Conservation (phyloP, 2,888 invertebrate species). For the Siphlonurus alternatus region DNA sequence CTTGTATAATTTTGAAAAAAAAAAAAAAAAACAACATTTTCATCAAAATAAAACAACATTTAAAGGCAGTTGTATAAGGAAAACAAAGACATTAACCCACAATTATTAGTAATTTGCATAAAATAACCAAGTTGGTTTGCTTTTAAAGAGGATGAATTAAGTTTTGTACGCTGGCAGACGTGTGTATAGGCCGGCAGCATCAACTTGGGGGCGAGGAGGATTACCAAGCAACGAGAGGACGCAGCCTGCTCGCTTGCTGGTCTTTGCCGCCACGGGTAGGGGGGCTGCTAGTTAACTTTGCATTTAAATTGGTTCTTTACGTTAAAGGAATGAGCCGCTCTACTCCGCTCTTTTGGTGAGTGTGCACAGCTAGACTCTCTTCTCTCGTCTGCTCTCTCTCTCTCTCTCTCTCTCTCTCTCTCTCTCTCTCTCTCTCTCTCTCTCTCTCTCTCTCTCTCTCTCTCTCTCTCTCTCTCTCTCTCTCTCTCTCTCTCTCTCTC, state of each 20-base stretch:
- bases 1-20: no score
- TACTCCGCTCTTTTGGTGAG: background rate
- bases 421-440: constrained; percentile 5
- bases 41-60: no score
- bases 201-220: no score
- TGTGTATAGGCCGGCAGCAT: no score
- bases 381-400: background rate
- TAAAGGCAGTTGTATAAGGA: no score
- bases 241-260: background rate
- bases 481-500: background rate
- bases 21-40: no score
- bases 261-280: no score
- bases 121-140: background rate
- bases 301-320: background rate
- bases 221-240: no score
- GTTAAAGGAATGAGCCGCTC: background rate
- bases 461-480: background rate
- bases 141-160: background rate
- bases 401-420: background rate
- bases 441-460: constrained; percentile 3
- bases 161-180: background rate
- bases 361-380: background rate
- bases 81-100: no score
- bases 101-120: background rate
- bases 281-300: background rate